These are phyloP conservation scores for Eucidaris tribuloides DNA, from an alignment of 35 echinoderm and acorn worm genomes.

Conservation along the genomic window DNA sequence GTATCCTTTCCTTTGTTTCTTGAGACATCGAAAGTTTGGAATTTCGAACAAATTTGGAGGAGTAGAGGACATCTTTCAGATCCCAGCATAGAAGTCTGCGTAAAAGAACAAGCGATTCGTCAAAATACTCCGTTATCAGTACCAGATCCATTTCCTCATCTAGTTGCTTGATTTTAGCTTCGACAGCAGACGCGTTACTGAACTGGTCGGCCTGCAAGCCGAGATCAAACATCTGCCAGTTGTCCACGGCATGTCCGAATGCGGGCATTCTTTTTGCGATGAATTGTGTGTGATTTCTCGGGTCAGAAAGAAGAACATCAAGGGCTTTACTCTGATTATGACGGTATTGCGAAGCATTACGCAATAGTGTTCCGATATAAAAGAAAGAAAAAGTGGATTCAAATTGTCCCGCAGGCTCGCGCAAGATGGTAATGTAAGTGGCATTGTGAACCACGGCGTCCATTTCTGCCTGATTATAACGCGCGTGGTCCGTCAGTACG, in stretches of 20 bases:
- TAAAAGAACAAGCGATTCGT: constrained; percentile 76
- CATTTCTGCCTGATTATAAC: constrained; percentile 61
- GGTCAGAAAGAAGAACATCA: neutral
- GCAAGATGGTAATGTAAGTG: constrained; percentile 59
- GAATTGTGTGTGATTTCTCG: neutral
- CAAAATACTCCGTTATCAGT: constrained; percentile 83
- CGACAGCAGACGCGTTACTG: constrained; percentile 9
- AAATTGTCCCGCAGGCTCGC: constrained; percentile 51
- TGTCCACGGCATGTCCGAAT: neutral
- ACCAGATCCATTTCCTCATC: constrained; percentile 71
- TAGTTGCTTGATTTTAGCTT: constrained; percentile 46
- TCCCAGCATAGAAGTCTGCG: constrained; percentile 78
- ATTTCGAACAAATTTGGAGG: neutral
- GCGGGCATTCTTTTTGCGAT: neutral
- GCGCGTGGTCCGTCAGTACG: constrained; percentile 62
- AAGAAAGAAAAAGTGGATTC: constrained; percentile 73
- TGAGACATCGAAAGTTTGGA: neutral
- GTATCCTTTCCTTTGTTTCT: constrained; percentile 13
- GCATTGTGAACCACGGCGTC: constrained; percentile 54
- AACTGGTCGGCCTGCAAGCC: constrained; percentile 39
- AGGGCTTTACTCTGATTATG: too few species aligned
- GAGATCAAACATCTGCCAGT: constrained; percentile 62
- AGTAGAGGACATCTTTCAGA: constrained; percentile 74
- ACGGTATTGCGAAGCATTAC: neutral
- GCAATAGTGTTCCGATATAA: constrained; percentile 12